Evolutionary conservation across 1,140 invertebrate species (phyloP).

Genomic region (Pseudomyrmex dendroicus): DNA sequence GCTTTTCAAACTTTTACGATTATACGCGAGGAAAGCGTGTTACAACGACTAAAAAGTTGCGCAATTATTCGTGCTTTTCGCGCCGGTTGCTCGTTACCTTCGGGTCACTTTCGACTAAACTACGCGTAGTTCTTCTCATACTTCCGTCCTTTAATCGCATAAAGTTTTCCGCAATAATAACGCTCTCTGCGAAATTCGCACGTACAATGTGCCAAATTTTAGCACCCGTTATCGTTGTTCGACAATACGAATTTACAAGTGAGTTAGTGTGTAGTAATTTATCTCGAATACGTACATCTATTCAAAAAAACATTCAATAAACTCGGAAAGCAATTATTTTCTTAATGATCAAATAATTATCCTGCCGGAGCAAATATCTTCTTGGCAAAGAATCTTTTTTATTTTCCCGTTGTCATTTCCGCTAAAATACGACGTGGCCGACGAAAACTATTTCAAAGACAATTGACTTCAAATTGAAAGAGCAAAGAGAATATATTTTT

Average conservation of each 20-base stretch:
- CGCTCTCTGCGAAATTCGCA: neutral
- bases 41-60: constrained; percentile 28
- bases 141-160: neutral
- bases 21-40: constrained; percentile 19
- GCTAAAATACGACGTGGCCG: constrained; percentile 15
- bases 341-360: constrained; percentile 10
- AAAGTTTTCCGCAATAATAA: constrained; percentile 1
- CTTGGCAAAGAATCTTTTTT: constrained; percentile 10
- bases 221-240: constrained; percentile 1
- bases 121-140: no score
- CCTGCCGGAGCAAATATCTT: neutral
- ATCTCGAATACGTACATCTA: no score
- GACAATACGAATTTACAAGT: neutral
- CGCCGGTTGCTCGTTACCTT: constrained; percentile 2
- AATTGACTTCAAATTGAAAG: constrained; percentile 10
- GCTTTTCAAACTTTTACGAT: constrained; percentile 45
- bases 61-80: constrained; percentile 23
- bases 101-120: neutral
- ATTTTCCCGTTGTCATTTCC: neutral
- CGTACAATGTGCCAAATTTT: neutral
- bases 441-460: constrained; percentile 29
- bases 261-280: neutral
- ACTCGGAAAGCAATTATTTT: neutral
- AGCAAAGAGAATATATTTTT: neutral
- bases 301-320: neutral